Percentiles rank a stretch among this genome's conserved stretches.
phyloP scores from a whole-genome alignment of 2,888 invertebrate species.

The Nasonovia ribisnigri region DNA sequence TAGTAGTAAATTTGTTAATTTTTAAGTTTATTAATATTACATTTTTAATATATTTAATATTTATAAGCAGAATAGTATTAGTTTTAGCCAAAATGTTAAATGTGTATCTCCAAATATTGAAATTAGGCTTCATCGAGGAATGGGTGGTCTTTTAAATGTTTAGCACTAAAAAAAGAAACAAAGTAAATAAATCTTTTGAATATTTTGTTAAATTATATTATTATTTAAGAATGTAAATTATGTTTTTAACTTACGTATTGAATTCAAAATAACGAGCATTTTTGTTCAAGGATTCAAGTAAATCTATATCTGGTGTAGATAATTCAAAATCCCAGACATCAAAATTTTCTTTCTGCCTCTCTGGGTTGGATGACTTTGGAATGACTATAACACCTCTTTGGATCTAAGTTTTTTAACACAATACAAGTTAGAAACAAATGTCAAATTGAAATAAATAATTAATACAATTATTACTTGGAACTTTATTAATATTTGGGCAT shows the following conservation, averaged over 20 bases:
- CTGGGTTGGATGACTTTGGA: slow-evolving; percentile 68
- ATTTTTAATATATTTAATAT: background rate
- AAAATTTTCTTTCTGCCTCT: slow-evolving; percentile 67
- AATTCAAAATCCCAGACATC: slow-evolving; percentile 68
- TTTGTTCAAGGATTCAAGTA: slow-evolving; percentile 66
- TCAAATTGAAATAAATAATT: background rate
- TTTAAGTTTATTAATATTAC: background rate
- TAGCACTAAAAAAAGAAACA: slow-evolving; percentile 69
- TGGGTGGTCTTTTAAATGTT: slow-evolving; percentile 73
- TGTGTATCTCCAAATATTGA: background rate
- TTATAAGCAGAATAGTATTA: background rate
- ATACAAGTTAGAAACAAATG: background rate
- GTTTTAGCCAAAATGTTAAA: background rate
- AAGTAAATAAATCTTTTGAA: slow-evolving; percentile 49
- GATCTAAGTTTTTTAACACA: slow-evolving; percentile 65
- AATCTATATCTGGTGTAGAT: slow-evolving; percentile 66
- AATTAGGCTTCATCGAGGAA: slow-evolving; percentile 71
- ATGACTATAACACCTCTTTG: slow-evolving; percentile 67
- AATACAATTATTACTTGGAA: slow-evolving; percentile 71
- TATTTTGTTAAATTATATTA: background rate
- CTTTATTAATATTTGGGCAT: slow-evolving; percentile 80
- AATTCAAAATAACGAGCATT: slow-evolving; percentile 65
- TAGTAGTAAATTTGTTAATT: background rate
- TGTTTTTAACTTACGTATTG: slow-evolving; percentile 65
- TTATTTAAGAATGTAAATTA: background rate